Evolutionary conservation across 1,140 invertebrate species (phyloP).

Genomic region (Uloborus diversus): DNA sequence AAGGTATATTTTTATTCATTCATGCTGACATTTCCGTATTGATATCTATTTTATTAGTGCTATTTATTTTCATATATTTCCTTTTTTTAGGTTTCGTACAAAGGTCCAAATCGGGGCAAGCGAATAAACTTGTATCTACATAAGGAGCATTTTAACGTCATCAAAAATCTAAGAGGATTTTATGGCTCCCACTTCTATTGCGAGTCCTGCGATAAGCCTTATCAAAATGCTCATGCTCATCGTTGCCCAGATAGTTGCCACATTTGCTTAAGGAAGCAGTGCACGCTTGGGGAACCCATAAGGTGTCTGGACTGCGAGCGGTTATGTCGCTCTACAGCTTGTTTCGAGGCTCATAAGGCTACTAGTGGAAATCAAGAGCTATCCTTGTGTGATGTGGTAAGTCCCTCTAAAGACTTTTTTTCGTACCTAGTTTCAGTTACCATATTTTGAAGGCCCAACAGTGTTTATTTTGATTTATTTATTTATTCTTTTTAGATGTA

Average conservation of each 20-base stretch:
- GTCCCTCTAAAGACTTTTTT: not conserved
- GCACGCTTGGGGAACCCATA: not conserved
- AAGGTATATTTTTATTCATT: no score
- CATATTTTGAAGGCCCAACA: not conserved
- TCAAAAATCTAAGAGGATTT: not conserved
- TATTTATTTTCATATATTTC: no score
- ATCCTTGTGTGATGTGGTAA: not conserved
- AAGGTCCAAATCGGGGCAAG: not conserved
- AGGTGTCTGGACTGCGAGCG: not conserved
- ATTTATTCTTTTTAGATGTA: not conserved
- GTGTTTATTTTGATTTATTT: not conserved
- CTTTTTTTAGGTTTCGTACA: not conserved
- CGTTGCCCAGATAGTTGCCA: not conserved
- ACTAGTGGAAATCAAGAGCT: not conserved
- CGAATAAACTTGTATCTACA: not conserved
- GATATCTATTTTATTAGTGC: no score
- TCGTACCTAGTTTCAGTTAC: not conserved
- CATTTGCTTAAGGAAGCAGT: not conserved
- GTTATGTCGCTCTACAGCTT: not conserved
- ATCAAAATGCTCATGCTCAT: not conserved
- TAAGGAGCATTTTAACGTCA: not conserved
- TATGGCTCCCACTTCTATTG: not conserved
- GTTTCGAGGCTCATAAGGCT: not conserved
- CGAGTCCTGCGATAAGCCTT: not conserved
- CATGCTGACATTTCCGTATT: no score